These are phyloP conservation scores for Eristalinus sepulchralis DNA, from an alignment of 2,888 invertebrate genomes.

Conservation along the genomic window DNA sequence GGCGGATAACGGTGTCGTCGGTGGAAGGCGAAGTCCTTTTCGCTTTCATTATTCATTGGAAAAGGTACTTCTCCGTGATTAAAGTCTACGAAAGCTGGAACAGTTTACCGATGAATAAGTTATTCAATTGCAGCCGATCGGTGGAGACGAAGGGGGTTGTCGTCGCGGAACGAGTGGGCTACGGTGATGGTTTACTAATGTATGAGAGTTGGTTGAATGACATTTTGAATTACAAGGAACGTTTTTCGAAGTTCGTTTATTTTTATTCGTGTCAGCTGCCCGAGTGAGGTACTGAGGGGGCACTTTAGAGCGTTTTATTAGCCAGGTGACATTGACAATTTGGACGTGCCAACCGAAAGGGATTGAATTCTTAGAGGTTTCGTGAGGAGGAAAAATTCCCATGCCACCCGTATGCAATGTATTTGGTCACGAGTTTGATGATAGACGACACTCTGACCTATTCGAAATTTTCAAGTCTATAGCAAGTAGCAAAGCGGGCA, in stretches of 20 bases:
- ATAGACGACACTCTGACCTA: too few species aligned
- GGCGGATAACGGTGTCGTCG: neutral
- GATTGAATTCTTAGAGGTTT: neutral
- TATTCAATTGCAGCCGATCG: slow-evolving; percentile 24
- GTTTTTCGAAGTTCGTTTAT: neutral
- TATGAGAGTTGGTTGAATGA: slow-evolving; percentile 22
- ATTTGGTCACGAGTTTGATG: too few species aligned
- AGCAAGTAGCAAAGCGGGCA: too few species aligned
- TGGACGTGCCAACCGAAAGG: neutral
- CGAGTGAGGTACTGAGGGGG: slow-evolving; percentile 4
- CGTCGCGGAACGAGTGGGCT: neutral
- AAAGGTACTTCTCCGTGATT: slow-evolving; percentile 36
- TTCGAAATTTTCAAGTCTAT: too few species aligned
- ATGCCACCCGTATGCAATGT: too few species aligned
- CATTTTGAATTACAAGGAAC: slow-evolving; percentile 19
- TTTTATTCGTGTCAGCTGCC: neutral
- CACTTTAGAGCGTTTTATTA: neutral
- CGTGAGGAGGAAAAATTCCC: neutral
- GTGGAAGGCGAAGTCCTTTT: neutral
- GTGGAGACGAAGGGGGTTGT: neutral
- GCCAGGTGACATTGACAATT: neutral
- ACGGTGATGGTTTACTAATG: slow-evolving; percentile 19
- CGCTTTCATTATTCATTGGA: slow-evolving; percentile 37
- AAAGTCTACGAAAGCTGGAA: slow-evolving; percentile 25
- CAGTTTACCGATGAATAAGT: slow-evolving; percentile 50